Percentiles rank a stretch among this genome's conserved stretches.
These are phyloP conservation scores for Protobothrops flavoviridis DNA, from an alignment of 2,113 vertebrate genomes.

Conservation along the genomic window DNA sequence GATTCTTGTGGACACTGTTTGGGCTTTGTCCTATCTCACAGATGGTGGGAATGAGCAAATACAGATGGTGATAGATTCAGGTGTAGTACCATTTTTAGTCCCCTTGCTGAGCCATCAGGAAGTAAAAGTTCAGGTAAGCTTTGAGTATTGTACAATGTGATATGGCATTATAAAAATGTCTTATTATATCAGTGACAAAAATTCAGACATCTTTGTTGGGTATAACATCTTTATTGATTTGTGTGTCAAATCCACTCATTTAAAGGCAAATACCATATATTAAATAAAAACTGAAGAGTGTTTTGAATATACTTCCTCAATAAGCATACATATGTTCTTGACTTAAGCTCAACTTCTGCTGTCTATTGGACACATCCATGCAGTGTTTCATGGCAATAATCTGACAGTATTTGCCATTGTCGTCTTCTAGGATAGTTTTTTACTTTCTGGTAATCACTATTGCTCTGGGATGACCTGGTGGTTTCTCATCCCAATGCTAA, in stretches of 20 bases:
- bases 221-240: background rate
- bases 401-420: background rate
- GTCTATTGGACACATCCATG: background rate
- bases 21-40: conserved; percentile 98
- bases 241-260: background rate
- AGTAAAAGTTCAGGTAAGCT: conserved; percentile 97
- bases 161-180: background rate
- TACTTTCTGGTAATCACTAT: background rate
- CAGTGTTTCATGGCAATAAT: background rate
- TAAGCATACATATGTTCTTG: background rate
- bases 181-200: background rate
- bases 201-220: background rate
- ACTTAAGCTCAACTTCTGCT: background rate
- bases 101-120: conserved; percentile 98
- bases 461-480: background rate
- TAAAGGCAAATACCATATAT: background rate
- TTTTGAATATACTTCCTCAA: background rate
- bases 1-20: conserved; percentile 99
- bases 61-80: conserved; percentile 99
- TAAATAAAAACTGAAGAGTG: background rate
- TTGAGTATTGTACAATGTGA: conserved; percentile 19
- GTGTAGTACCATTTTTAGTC: conserved; percentile 96
- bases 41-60: conserved; percentile 98
- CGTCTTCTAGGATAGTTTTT: background rate
- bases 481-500: background rate